A percentile compares a stretch with the other conserved stretches of the same genome.
Conservation (phyloP, 2,888 invertebrate genomes). For the Rosalia funebris region DNA sequence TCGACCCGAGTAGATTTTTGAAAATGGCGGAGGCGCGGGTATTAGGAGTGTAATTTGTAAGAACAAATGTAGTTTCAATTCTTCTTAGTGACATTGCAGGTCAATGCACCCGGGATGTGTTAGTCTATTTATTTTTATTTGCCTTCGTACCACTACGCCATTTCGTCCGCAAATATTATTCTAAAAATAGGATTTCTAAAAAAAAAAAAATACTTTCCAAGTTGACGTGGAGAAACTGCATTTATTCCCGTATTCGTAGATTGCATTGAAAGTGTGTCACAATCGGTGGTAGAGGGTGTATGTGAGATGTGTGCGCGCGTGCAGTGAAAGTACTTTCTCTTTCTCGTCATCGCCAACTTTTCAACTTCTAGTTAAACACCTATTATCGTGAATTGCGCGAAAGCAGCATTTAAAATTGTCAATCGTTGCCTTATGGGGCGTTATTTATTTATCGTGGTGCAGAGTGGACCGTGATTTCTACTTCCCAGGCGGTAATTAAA, state of each 20-base stretch:
- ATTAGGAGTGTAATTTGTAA: too few relatives aligned
- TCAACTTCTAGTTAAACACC: neutral
- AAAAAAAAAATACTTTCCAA: neutral
- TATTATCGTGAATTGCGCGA: neutral
- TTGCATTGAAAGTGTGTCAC: neutral
- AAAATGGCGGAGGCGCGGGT: too few relatives aligned
- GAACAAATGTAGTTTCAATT: too few relatives aligned
- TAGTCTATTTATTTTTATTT: too few relatives aligned
- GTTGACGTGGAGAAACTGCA: neutral
- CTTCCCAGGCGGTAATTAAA: neutral
- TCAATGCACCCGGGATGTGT: too few relatives aligned
- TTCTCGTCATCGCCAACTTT: too few relatives aligned
- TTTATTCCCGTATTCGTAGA: neutral
- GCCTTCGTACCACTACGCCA: too few relatives aligned
- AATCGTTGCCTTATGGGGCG: neutral
- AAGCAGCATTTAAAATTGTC: neutral
- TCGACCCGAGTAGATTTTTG: too few relatives aligned
- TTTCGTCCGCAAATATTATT: too few relatives aligned
- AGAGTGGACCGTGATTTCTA: neutral
- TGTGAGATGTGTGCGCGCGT: neutral
- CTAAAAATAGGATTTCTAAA: too few relatives aligned
- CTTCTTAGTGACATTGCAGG: too few relatives aligned
- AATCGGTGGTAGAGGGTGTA: neutral
- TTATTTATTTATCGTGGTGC: too few relatives aligned
- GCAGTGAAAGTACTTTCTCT: slow-evolving; percentile 11